A percentile compares a stretch with the other conserved stretches of the same genome.
Conservation (phyloP, 2,113 vertebrate species). For the Sus scrofa region T2T-Sscrofa CM000817.6:4058501-4059000, state of each 20-base stretch:
- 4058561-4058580: not conserved
- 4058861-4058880: rapidly evolving
- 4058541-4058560: not conserved
- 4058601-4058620: not conserved
- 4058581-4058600: not conserved
- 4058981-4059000: not conserved
- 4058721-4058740: not conserved
- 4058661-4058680: rapidly evolving
- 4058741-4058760: not conserved
- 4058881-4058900: rapidly evolving
- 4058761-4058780: not conserved
- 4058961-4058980: not conserved
- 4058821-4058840: rapidly evolving
- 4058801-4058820: rapidly evolving
- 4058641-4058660: not conserved
- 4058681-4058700: rapidly evolving
- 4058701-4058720: rapidly evolving
- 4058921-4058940: not conserved
- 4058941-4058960: not conserved
- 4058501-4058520: not conserved
- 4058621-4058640: not conserved
- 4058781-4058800: not conserved
- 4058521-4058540: not conserved
- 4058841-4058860: not conserved
- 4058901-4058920: rapidly evolving